A percentile compares a stretch with the other conserved stretches of the same genome.
phyloP scores from a whole-genome alignment of 2,888 invertebrate species.

The Apotomis turbidana region DNA sequence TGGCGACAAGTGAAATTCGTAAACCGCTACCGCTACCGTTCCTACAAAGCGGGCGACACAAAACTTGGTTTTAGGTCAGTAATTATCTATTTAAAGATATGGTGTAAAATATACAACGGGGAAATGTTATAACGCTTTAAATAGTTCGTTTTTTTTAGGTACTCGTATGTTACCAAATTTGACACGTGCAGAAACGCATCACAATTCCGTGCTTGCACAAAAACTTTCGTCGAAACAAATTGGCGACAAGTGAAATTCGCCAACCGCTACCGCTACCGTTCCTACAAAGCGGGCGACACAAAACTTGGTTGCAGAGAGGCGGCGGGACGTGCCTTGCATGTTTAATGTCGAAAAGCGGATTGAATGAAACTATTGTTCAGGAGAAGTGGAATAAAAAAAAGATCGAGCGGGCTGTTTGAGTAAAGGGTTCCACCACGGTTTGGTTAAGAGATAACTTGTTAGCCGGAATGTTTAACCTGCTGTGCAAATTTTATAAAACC shows the following conservation, averaged over 20 bases:
- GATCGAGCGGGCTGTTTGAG: slow-evolving; percentile 27
- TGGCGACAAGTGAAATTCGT: slow-evolving; percentile 32
- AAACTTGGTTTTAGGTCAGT: slow-evolving; percentile 49
- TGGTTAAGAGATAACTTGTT: not conserved
- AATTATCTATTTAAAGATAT: too few relatives aligned
- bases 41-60: slow-evolving; percentile 37
- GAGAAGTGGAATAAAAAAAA: slow-evolving; percentile 70
- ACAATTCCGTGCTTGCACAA: slow-evolving; percentile 31
- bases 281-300: slow-evolving; percentile 39
- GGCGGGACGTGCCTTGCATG: slow-evolving; percentile 74
- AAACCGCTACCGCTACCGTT: slow-evolving; percentile 50
- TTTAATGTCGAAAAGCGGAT: slow-evolving; percentile 69
- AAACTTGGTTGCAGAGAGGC: slow-evolving; percentile 62
- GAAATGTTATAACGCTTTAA: too few relatives aligned
- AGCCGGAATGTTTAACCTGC: too few relatives aligned
- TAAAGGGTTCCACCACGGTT: slow-evolving; percentile 31
- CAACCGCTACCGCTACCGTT: slow-evolving; percentile 50
- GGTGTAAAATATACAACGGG: too few relatives aligned
- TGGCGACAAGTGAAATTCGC: slow-evolving; percentile 34
- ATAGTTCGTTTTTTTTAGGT: too few relatives aligned
- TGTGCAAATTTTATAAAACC: too few relatives aligned
- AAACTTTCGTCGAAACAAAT: slow-evolving; percentile 36
- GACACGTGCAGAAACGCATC: not conserved
- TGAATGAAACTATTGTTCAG: slow-evolving; percentile 78
- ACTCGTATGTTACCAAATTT: too few relatives aligned